Percentiles rank a stretch among this genome's conserved stretches.
These are phyloP conservation scores for Aelia acuminata DNA, from an alignment of 2,888 invertebrate species.

Conservation along the genomic window DNA sequence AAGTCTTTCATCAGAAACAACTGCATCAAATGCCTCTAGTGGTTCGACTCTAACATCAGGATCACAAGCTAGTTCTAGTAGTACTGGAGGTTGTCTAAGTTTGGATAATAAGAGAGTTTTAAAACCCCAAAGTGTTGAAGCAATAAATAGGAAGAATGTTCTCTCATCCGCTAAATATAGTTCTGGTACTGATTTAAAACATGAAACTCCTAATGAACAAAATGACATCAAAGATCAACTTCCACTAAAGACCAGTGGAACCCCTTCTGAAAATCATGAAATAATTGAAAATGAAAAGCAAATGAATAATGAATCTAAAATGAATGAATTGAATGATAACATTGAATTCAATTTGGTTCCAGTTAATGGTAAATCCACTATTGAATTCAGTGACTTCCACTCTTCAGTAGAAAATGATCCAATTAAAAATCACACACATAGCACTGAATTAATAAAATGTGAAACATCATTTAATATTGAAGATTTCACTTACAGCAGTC, in stretches of 20 bases:
- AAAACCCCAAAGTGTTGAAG: constrained; percentile 85
- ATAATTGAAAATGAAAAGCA: constrained; percentile 69
- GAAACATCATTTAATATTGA: constrained; percentile 55
- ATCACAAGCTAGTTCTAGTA: constrained; percentile 74
- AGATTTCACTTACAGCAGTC: constrained; percentile 52
- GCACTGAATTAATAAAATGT: constrained; percentile 42
- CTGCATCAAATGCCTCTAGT: constrained; percentile 76
- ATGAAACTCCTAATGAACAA: constrained; percentile 39
- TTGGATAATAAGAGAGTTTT: constrained; percentile 78
- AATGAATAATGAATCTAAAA: constrained; percentile 69
- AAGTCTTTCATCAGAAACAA: constrained; percentile 81
- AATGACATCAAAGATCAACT: constrained; percentile 68
- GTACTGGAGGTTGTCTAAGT: constrained; percentile 68
- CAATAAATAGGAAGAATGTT: constrained; percentile 88
- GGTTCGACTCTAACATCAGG: constrained; percentile 82
- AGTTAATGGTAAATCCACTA: constrained; percentile 37
- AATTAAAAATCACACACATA: constrained; percentile 32
- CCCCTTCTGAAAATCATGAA: constrained; percentile 69
- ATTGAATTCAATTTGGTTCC: constrained; percentile 33
- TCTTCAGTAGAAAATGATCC: constrained; percentile 14
- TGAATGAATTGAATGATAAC: constrained; percentile 68
- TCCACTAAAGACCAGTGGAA: not conserved
- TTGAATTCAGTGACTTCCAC: constrained; percentile 9
- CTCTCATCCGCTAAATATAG: constrained; percentile 88
- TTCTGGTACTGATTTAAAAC: constrained; percentile 82